These are phyloP conservation scores for Pocillopora grandis DNA, from an alignment of 92 coral and sea anemone species.

Conservation along the genomic window DNA sequence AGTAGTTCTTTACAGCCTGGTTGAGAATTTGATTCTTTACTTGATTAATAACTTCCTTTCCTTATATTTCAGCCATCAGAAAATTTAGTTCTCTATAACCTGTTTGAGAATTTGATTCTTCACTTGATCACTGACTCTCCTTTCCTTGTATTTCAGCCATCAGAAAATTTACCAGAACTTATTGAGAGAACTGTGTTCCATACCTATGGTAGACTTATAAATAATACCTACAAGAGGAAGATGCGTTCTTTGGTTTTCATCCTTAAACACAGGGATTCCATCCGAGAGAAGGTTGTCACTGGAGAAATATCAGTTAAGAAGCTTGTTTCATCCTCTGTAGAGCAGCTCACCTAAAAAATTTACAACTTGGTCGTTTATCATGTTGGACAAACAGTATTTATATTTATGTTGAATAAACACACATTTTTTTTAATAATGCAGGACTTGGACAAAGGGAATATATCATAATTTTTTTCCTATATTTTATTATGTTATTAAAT, in stretches of 20 bases:
- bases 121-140: not conserved
- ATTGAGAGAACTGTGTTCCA: conserved; percentile 55
- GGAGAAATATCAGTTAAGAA: conserved; percentile 51
- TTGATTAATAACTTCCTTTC: not conserved
- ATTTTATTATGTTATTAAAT: too few species aligned
- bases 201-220: conserved; percentile 23
- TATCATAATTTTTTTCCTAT: too few species aligned
- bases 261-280: conserved; percentile 51
- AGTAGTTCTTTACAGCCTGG: not conserved
- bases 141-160: conserved; percentile 16
- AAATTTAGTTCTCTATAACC: not conserved
- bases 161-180: conserved; percentile 59
- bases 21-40: not conserved
- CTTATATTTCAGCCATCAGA: conserved; percentile 31
- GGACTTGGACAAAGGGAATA: too few species aligned
- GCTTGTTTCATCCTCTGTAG: conserved; percentile 28
- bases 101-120: not conserved
- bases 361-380: too few species aligned
- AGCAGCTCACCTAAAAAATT: conserved; percentile 5
- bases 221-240: conserved; percentile 67
- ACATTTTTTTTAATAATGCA: too few species aligned
- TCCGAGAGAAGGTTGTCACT: conserved; percentile 42
- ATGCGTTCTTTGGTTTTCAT: conserved; percentile 71
- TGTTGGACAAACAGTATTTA: too few species aligned
- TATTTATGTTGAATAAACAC: too few species aligned